Conservation (phyloP, 2,797 vertebrate species). For the Columba guinea region DNA sequence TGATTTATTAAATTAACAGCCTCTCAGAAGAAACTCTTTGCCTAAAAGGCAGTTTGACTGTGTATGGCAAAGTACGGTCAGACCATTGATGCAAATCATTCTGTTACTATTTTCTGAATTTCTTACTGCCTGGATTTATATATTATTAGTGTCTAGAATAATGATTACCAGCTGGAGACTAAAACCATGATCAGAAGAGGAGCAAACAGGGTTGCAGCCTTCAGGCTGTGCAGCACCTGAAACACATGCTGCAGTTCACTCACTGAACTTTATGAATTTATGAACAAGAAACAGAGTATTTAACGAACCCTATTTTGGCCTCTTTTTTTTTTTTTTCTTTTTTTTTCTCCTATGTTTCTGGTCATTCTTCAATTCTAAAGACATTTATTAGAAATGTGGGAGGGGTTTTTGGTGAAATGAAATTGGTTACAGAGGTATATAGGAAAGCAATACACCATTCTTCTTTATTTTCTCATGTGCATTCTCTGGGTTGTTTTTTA, state of each 20-base stretch:
- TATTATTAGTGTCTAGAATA: constrained; percentile 23
- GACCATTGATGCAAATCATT: not conserved
- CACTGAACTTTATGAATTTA: constrained; percentile 19
- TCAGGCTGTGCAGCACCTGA: constrained; percentile 28
- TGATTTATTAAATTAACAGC: not conserved
- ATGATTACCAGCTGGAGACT: constrained; percentile 26
- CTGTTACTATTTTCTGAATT: constrained; percentile 3
- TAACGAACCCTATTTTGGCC: not conserved
- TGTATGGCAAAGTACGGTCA: not conserved
- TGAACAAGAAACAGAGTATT: not conserved
- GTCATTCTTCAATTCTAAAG: not conserved
- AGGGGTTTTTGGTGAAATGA: not conserved
- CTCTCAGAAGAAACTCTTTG: not conserved
- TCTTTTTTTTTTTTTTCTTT: not conserved
- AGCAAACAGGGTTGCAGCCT: not conserved
- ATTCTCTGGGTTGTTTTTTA: constrained; percentile 25
- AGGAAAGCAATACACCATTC: not conserved
- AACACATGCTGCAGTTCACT: not conserved
- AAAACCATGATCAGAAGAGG: constrained; percentile 27
- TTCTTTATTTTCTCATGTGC: constrained; percentile 24
- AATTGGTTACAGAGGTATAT: not conserved
- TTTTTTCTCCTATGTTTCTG: not conserved
- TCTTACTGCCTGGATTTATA: not conserved
- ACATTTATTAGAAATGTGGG: not conserved
- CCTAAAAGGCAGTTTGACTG: not conserved